Conservation (phyloP, 2,888 invertebrate species). For the Idaea aversata region DNA sequence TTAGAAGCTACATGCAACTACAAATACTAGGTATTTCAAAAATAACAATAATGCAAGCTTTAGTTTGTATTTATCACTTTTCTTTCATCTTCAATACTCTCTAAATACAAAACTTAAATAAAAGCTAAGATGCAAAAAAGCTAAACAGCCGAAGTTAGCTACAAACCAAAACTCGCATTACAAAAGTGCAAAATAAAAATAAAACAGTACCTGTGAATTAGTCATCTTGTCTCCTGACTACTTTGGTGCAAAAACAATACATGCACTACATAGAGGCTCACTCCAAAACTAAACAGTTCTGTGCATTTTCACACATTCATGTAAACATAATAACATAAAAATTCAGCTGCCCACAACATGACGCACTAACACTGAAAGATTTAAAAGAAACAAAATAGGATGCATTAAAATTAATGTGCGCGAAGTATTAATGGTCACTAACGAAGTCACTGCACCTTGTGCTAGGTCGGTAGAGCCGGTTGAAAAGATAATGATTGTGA, state of each 20-base stretch:
- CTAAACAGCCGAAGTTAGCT: constrained; percentile 15
- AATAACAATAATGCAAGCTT: constrained; percentile 11
- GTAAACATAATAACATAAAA: constrained; percentile 67
- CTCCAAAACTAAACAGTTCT: constrained; percentile 64
- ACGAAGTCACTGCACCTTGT: constrained; percentile 40
- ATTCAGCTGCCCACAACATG: constrained; percentile 68
- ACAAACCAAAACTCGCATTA: constrained; percentile 33
- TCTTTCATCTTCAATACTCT: neutral
- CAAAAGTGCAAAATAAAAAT: constrained; percentile 51
- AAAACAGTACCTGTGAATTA: constrained; percentile 80
- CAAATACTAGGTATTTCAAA: neutral
- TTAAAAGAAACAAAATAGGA: constrained; percentile 64
- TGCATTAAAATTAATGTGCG: constrained; percentile 62
- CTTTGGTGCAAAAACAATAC: constrained; percentile 66
- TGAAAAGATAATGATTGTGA: constrained; percentile 51
- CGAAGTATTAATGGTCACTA: constrained; percentile 35
- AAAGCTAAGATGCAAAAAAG: constrained; percentile 12
- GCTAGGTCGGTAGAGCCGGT: constrained; percentile 47
- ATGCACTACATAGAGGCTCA: constrained; percentile 75
- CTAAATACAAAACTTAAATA: constrained; percentile 11
- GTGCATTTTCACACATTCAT: constrained; percentile 73
- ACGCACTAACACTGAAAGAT: constrained; percentile 76
- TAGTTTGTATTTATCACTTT: constrained; percentile 10
- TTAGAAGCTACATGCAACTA: neutral
- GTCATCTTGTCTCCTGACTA: constrained; percentile 76